Evolutionary conservation across 2,888 invertebrate species (phyloP).

Genomic region (Anoncus sp.): DNA sequence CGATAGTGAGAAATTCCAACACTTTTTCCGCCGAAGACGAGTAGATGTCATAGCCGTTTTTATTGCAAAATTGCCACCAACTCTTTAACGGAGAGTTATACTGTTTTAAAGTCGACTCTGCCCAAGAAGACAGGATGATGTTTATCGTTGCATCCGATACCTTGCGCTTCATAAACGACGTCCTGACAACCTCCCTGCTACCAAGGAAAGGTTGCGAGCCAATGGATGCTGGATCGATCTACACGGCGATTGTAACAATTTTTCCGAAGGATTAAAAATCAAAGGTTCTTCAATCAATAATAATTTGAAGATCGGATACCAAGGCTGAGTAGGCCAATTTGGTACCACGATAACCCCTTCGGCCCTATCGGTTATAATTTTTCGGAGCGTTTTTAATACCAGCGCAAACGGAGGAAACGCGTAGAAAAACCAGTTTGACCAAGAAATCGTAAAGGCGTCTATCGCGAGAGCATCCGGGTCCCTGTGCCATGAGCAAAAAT

Average conservation of each 20-base stretch:
- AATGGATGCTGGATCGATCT: conserved; percentile 68
- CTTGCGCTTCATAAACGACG: conserved; percentile 57
- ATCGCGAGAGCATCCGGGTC: conserved; percentile 46
- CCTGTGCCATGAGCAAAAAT: conserved; percentile 51
- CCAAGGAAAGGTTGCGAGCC: conserved; percentile 50
- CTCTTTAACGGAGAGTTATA: conserved; percentile 18
- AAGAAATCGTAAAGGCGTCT: conserved; percentile 39
- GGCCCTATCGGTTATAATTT: conserved; percentile 68
- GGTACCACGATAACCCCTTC: conserved; percentile 73
- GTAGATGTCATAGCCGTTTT: neutral
- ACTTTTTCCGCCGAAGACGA: neutral
- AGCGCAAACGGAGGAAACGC: conserved; percentile 62
- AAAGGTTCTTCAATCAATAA: conserved; percentile 29
- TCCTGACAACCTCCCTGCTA: conserved; percentile 69
- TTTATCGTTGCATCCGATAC: conserved; percentile 55
- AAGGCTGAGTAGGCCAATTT: conserved; percentile 71
- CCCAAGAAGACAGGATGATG: conserved; percentile 31
- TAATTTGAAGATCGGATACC: conserved; percentile 68
- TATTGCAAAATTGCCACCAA: conserved; percentile 25
- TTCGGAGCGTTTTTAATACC: conserved; percentile 52
- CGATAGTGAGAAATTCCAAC: neutral
- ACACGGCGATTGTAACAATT: conserved; percentile 68
- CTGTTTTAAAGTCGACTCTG: conserved; percentile 19
- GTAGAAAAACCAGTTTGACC: conserved; percentile 39
- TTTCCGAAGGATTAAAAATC: conserved; percentile 54